Conservation (phyloP, 2,113 vertebrate genomes). For the Passer montanus region DNA sequence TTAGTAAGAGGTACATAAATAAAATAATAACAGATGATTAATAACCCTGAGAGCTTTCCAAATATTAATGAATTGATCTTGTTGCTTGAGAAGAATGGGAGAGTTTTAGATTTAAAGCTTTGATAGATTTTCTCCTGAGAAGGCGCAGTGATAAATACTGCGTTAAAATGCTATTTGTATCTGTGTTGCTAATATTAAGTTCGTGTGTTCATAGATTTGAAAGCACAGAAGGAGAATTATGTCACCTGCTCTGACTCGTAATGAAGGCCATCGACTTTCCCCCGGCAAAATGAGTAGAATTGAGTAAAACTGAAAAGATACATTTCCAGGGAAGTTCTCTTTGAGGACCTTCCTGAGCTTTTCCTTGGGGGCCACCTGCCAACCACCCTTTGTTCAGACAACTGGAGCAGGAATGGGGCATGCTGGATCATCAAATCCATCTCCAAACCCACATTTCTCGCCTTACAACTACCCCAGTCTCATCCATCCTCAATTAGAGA, state of each 20-base stretch:
- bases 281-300: fast-evolving
- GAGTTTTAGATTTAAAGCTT: constrained; percentile 56
- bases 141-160: constrained; percentile 21
- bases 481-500: not conserved
- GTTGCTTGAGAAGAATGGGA: constrained; percentile 48
- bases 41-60: constrained; percentile 49
- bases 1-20: constrained; percentile 48
- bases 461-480: not conserved
- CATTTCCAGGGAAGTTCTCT: not conserved
- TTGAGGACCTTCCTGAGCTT: not conserved
- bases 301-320: not conserved
- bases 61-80: constrained; percentile 71
- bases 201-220: constrained; percentile 31
- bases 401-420: not conserved
- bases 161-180: constrained; percentile 60
- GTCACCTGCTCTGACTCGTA: constrained; percentile 15
- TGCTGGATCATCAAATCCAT: not conserved
- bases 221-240: constrained; percentile 51
- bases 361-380: not conserved
- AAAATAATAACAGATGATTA: constrained; percentile 63
- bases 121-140: constrained; percentile 59
- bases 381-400: not conserved
- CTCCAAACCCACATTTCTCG: fast-evolving
- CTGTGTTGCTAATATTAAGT: constrained; percentile 57
- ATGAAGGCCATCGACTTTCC: constrained; percentile 43